A percentile compares a stretch with the other conserved stretches of the same genome.
Evolutionary conservation across 2,113 vertebrate genomes (phyloP).

Genomic region (Speoplatyrhinus poulsoni): DNA sequence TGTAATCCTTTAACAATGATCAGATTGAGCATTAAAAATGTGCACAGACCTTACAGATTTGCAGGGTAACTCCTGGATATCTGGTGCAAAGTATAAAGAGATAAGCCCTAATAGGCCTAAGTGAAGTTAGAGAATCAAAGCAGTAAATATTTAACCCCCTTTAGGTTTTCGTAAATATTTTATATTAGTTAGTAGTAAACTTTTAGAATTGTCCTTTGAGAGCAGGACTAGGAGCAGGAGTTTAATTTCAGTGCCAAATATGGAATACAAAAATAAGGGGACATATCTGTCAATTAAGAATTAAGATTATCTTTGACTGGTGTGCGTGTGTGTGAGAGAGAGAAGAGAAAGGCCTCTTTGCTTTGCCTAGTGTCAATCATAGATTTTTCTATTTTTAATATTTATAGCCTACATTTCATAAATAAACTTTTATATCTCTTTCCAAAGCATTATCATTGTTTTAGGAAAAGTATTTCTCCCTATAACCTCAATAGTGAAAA

Average conservation of each 20-base stretch:
- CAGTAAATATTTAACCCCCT: not conserved
- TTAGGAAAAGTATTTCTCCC: too few species aligned
- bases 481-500: too few species aligned
- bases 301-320: not conserved
- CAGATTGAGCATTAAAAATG: slow-evolving; percentile 52
- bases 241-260: not conserved
- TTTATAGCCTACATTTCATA: not conserved
- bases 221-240: not conserved
- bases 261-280: not conserved
- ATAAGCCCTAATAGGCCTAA: slow-evolving; percentile 7
- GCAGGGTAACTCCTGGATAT: slow-evolving; percentile 16
- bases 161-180: not conserved
- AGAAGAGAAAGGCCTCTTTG: not conserved
- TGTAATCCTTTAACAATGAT: slow-evolving; percentile 46
- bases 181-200: too few species aligned
- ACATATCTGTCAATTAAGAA: not conserved
- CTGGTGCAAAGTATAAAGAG: too few species aligned
- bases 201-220: not conserved
- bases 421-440: not conserved
- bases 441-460: not conserved
- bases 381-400: not conserved
- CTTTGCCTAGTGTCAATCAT: not conserved
- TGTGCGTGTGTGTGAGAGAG: too few species aligned
- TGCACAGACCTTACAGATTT: slow-evolving; percentile 19
- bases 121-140: slow-evolving; percentile 14